phyloP scores from a whole-genome alignment of 2,797 vertebrate genomes.

The Carapus acus region DNA sequence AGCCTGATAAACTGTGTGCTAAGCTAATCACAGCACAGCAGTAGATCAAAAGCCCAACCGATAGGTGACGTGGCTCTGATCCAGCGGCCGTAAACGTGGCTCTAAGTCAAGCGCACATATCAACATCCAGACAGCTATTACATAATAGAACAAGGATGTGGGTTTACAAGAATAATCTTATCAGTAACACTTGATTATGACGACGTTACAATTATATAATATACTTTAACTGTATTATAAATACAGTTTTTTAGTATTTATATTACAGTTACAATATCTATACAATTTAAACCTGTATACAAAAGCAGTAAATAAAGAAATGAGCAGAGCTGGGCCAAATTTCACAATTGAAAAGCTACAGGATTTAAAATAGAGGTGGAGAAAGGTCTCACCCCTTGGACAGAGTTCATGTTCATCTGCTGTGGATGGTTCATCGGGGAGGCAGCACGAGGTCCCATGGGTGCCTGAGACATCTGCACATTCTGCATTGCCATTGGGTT shows the following conservation, averaged over 20 bases:
- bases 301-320: neutral
- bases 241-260: no score
- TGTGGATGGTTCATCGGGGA: conserved; percentile 94
- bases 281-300: no score
- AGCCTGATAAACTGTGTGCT: conserved; percentile 10
- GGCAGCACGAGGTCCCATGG: conserved; percentile 84
- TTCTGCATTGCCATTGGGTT: conserved; percentile 90
- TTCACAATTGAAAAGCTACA: no score
- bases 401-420: conserved; percentile 91
- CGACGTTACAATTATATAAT: no score
- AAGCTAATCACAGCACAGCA: conserved; percentile 12
- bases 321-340: neutral
- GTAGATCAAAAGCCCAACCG: conserved; percentile 14
- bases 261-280: no score
- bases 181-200: no score
- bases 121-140: conserved; percentile 6
- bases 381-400: conserved; percentile 78
- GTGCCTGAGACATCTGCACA: conserved; percentile 86
- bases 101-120: conserved; percentile 7
- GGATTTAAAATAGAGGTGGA: neutral
- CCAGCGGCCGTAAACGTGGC: conserved; percentile 6
- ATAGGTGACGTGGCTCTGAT: no score
- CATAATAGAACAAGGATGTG: no score
- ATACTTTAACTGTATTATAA: no score
- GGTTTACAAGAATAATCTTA: no score